phyloP scores from a whole-genome alignment of 92 coral and sea anemone species.

The Phymanthus crucifer region DNA sequence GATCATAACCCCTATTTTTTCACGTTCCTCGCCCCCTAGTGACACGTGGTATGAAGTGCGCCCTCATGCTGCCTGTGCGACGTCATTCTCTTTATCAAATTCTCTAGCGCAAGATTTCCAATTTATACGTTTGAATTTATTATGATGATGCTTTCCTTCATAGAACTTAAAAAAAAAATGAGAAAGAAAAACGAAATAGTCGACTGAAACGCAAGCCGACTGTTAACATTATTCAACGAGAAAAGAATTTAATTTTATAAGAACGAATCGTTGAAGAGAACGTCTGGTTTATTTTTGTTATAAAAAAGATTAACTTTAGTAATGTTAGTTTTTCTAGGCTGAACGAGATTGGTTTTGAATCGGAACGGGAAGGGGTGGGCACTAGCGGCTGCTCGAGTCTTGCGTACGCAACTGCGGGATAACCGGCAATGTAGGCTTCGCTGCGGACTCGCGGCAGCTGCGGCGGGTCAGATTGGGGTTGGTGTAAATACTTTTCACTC shows the following conservation, averaged over 20 bases:
- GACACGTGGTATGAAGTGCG: not conserved
- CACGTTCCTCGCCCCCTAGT: too few relatives aligned
- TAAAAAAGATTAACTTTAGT: constrained; percentile 28
- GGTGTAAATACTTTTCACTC: not conserved
- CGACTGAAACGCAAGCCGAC: constrained; percentile 23
- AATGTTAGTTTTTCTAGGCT: constrained; percentile 34
- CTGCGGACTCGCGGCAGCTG: not conserved
- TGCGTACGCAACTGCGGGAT: not conserved
- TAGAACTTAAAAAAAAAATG: not conserved
- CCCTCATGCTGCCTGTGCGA: constrained; percentile 7
- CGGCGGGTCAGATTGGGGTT: not conserved
- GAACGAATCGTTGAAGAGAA: constrained; percentile 34
- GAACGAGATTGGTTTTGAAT: constrained; percentile 6
- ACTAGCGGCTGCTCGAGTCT: not conserved
- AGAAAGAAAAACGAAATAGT: not conserved
- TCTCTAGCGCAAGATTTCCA: constrained; percentile 19
- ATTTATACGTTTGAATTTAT: constrained; percentile 32
- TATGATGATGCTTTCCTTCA: not conserved
- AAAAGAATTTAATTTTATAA: constrained; percentile 49
- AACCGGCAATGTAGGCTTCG: not conserved
- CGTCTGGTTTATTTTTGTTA: constrained; percentile 67
- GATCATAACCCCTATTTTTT: too few relatives aligned
- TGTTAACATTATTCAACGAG: constrained; percentile 22
- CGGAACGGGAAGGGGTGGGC: constrained; percentile 24
- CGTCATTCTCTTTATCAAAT: constrained; percentile 23